Conservation (phyloP, 2,113 vertebrate genomes). For the Melospiza melodia region DNA sequence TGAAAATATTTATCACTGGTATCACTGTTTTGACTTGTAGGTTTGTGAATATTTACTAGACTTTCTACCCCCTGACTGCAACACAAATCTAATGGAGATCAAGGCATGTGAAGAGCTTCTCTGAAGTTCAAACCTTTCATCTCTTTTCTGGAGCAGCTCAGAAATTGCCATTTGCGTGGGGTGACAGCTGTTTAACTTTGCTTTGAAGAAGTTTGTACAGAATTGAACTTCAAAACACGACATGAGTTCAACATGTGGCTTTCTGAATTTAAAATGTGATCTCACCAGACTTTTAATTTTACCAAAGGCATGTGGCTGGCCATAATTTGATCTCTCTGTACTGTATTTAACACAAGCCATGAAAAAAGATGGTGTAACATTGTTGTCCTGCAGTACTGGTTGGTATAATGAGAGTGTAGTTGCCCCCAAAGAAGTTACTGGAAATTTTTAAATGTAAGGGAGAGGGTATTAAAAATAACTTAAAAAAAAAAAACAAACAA, state of each 20-base stretch:
- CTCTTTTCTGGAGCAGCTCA: conserved; percentile 9
- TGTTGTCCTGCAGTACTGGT: conserved; percentile 30
- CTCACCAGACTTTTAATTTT: conserved; percentile 51
- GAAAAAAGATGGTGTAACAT: conserved; percentile 36
- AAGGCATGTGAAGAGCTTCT: conserved; percentile 3
- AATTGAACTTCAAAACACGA: conserved; percentile 34
- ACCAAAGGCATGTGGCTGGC: conserved; percentile 66
- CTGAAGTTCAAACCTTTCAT: conserved; percentile 35
- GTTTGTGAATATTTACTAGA: conserved; percentile 50
- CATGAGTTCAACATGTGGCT: conserved; percentile 57
- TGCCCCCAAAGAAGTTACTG: conserved; percentile 14
- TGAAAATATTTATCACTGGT: conserved; percentile 50
- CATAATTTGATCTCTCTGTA: conserved; percentile 38
- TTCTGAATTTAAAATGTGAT: conserved; percentile 53
- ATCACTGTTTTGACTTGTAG: conserved; percentile 46
- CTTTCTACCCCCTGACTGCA: background rate
- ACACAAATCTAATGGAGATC: background rate
- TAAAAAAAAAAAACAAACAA: background rate
- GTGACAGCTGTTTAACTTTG: conserved; percentile 23
- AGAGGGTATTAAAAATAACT: conserved; percentile 67
- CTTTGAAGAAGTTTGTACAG: conserved; percentile 41
- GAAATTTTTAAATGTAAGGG: conserved; percentile 57
- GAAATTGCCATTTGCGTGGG: background rate
- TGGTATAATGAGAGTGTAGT: conserved; percentile 36
- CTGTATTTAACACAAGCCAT: conserved; percentile 52